Evolutionary conservation across 2,797 vertebrate species (phyloP).

Genomic region (Synaphobranchus kaupii): DNA sequence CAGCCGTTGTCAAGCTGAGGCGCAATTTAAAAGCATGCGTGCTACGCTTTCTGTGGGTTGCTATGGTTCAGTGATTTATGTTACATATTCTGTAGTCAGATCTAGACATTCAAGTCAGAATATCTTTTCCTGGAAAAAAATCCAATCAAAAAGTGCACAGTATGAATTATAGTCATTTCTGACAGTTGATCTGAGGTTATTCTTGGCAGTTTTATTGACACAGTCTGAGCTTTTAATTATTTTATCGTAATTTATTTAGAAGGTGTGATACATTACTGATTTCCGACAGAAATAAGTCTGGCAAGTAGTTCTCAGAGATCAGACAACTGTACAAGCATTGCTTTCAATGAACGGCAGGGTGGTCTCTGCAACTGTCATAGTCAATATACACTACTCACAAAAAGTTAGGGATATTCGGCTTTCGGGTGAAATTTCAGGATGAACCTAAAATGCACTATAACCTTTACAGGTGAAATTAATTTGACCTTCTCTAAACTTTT

Average conservation of each 20-base stretch:
- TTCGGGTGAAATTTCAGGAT: too few species aligned
- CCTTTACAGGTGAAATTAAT: too few species aligned
- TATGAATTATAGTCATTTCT: neutral
- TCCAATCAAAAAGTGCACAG: neutral
- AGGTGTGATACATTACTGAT: neutral
- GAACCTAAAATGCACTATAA: too few species aligned
- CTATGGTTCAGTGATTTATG: neutral
- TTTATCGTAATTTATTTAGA: neutral
- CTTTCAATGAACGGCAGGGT: neutral
- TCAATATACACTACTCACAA: too few species aligned
- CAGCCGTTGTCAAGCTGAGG: neutral
- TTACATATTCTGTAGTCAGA: neutral
- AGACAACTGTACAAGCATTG: neutral
- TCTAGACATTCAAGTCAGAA: neutral
- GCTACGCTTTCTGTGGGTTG: neutral
- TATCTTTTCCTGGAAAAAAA: neutral
- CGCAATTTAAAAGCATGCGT: neutral
- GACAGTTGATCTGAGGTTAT: neutral
- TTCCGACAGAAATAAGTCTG: neutral
- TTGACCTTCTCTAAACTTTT: too few species aligned
- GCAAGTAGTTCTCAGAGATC: neutral
- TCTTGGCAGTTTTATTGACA: neutral
- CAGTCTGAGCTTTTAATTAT: neutral
- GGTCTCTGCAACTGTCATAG: neutral
- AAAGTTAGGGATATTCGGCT: too few species aligned